Evolutionary conservation across 2,888 invertebrate species (phyloP).

Genomic region (Melipona bicolor): DNA sequence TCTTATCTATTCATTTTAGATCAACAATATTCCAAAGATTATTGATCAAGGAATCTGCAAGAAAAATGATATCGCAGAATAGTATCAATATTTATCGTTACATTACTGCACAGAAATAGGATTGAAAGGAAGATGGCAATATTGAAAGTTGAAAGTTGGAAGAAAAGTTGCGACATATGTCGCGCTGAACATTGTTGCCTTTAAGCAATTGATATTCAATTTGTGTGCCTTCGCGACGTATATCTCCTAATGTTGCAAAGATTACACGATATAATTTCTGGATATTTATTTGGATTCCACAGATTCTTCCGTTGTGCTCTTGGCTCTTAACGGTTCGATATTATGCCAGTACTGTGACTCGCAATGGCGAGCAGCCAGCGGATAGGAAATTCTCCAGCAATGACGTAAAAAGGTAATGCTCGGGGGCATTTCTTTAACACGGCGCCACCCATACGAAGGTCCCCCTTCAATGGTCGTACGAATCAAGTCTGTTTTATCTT

Average conservation of each 20-base stretch:
- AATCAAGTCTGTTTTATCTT: constrained; percentile 26
- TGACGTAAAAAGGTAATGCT: constrained; percentile 74
- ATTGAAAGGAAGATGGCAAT: constrained; percentile 8
- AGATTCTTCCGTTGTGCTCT: constrained; percentile 57
- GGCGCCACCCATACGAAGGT: constrained; percentile 60
- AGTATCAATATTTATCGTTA: neutral
- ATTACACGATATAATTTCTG: constrained; percentile 41
- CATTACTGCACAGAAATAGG: neutral
- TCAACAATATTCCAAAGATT: neutral
- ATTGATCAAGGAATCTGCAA: neutral
- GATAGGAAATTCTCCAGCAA: constrained; percentile 73
- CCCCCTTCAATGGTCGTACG: constrained; percentile 16
- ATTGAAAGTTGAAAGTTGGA: constrained; percentile 28
- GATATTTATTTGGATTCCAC: constrained; percentile 51
- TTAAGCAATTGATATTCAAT: constrained; percentile 22
- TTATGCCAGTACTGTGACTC: constrained; percentile 50
- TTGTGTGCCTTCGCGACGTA: constrained; percentile 16
- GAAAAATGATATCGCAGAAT: neutral
- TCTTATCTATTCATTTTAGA: neutral
- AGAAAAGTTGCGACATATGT: constrained; percentile 19
- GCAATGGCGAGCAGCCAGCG: constrained; percentile 63
- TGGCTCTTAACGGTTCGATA: constrained; percentile 65
- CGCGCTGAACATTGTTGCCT: neutral
- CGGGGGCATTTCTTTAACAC: constrained; percentile 69
- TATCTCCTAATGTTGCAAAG: constrained; percentile 30